Evolutionary conservation across 2,888 invertebrate genomes (phyloP).

Genomic region (Metopia argyrocephala): DNA sequence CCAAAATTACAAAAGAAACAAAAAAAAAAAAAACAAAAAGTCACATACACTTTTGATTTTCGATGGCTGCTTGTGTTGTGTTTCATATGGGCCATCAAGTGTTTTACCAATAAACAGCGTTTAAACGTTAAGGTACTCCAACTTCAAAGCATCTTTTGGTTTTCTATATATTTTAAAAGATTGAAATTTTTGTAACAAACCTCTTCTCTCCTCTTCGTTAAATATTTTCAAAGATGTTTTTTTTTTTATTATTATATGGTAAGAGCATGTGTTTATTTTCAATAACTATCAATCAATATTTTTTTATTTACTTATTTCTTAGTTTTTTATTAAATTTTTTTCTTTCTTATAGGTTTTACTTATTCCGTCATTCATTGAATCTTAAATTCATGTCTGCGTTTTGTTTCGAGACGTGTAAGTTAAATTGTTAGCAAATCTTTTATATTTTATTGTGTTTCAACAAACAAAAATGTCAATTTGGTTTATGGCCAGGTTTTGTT

Average conservation of each 20-base stretch:
- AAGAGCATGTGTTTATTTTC: constrained; percentile 52
- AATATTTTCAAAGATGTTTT: neutral
- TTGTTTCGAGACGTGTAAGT: constrained; percentile 46
- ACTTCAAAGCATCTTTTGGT: constrained; percentile 19
- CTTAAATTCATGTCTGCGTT: constrained; percentile 36
- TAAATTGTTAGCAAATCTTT: constrained; percentile 47
- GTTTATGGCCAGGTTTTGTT: constrained; percentile 26
- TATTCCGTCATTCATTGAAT: constrained; percentile 10
- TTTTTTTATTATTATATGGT: constrained; percentile 32
- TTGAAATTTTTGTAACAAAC: neutral
- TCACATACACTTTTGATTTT: constrained; percentile 11
- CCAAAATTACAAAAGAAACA: neutral
- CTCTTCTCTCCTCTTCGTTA: neutral
- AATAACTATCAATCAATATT: constrained; percentile 61
- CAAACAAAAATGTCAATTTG: constrained; percentile 38
- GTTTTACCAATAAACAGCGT: constrained; percentile 23
- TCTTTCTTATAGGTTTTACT: neutral
- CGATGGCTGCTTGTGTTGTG: constrained; percentile 20
- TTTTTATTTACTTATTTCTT: constrained; percentile 32
- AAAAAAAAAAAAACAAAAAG: neutral
- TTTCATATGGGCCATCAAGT: constrained; percentile 50
- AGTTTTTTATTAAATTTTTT: constrained; percentile 4
- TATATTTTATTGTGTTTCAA: constrained; percentile 18
- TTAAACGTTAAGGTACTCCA: constrained; percentile 29
- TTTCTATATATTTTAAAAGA: neutral